phyloP scores from a whole-genome alignment of 2,797 vertebrate genomes.

The Diplodus sargus region DNA sequence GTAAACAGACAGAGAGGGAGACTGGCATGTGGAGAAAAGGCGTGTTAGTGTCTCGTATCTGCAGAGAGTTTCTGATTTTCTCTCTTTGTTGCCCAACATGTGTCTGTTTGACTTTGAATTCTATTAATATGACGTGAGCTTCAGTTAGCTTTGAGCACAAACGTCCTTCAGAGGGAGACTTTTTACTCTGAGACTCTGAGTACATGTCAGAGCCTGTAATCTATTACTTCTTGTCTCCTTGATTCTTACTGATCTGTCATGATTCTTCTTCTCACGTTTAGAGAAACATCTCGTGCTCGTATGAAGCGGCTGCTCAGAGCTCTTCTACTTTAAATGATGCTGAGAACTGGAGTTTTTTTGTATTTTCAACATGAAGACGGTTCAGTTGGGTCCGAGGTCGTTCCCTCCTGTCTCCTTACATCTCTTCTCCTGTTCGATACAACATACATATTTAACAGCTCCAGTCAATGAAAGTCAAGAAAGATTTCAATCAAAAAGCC shows the following conservation, averaged over 20 bases:
- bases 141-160: too few relatives aligned
- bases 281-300: neutral
- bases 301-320: neutral
- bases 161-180: too few relatives aligned
- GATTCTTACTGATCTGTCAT: fast-evolving
- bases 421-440: constrained; percentile 17
- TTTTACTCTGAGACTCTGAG: too few relatives aligned
- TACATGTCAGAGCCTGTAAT: too few relatives aligned
- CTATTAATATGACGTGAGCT: too few relatives aligned
- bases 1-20: too few relatives aligned
- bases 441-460: constrained; percentile 48
- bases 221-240: too few relatives aligned
- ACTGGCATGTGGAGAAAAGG: too few relatives aligned
- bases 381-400: neutral
- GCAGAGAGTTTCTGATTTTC: too few relatives aligned
- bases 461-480: constrained; percentile 38
- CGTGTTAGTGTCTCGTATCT: too few relatives aligned
- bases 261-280: neutral
- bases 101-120: too few relatives aligned
- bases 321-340: neutral
- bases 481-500: constrained; percentile 17
- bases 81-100: too few relatives aligned
- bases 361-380: neutral
- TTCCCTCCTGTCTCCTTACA: neutral
- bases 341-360: neutral